Percentiles rank a stretch among this genome's conserved stretches.
These are phyloP conservation scores for Bombycilla garrulus DNA, from an alignment of 2,113 vertebrate species.

Conservation along the genomic window DNA sequence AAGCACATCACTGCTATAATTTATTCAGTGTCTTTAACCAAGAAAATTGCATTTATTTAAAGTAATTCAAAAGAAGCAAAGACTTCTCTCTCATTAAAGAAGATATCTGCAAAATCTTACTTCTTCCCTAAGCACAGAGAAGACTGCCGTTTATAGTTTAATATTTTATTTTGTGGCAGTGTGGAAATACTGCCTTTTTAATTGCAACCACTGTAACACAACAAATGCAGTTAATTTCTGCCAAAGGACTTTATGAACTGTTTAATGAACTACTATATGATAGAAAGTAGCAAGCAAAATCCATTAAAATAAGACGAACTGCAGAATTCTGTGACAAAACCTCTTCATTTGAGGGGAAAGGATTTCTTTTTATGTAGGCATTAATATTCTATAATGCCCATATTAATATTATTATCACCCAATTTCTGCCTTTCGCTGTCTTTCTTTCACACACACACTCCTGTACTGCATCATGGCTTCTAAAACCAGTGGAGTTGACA, in stretches of 20 bases:
- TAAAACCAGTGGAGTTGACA: not conserved
- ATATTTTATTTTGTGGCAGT: not conserved
- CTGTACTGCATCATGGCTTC: not conserved
- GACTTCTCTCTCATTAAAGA: not conserved
- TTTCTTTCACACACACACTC: not conserved
- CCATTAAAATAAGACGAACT: not conserved
- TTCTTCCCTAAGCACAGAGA: not conserved
- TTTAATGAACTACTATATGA: not conserved
- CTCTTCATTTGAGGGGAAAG: not conserved
- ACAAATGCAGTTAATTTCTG: not conserved
- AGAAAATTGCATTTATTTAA: constrained; percentile 34
- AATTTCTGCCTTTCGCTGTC: not conserved
- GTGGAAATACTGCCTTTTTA: not conserved
- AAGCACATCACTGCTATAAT: constrained; percentile 20
- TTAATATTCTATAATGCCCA: not conserved
- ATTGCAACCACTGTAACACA: not conserved
- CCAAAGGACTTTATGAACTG: not conserved
- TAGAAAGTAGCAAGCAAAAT: not conserved
- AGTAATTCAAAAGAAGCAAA: not conserved
- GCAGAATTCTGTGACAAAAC: not conserved
- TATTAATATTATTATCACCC: not conserved
- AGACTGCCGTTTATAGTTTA: not conserved
- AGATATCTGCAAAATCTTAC: not conserved
- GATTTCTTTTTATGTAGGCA: not conserved
- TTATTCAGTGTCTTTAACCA: constrained; percentile 32